Evolutionary conservation across 2,888 invertebrate genomes (phyloP).

Genomic region (Drosophila kambysellisi): DNA sequence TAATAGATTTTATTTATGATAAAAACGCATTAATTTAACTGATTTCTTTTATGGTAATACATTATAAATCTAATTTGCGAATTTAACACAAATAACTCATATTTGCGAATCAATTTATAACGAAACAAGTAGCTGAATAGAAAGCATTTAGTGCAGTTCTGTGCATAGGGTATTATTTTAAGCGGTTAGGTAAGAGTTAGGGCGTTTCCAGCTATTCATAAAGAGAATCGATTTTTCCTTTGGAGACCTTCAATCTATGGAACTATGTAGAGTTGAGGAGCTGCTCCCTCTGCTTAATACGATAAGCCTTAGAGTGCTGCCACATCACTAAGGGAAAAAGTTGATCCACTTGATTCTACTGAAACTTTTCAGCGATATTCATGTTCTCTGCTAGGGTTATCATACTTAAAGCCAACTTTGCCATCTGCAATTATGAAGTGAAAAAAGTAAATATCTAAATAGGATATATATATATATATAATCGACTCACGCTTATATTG

Average conservation of each 20-base stretch:
- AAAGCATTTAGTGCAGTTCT: background rate
- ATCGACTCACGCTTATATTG: slow-evolving; percentile 66
- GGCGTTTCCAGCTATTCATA: background rate
- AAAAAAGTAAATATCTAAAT: background rate
- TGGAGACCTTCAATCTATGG: background rate
- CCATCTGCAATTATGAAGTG: slow-evolving; percentile 52
- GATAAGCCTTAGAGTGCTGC: too few species aligned
- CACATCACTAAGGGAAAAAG: background rate
- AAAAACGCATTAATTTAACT: background rate
- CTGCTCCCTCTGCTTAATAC: too few species aligned
- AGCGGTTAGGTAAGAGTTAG: background rate
- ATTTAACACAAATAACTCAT: background rate
- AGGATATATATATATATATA: background rate
- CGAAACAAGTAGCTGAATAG: background rate
- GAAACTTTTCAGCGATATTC: slow-evolving; percentile 62
- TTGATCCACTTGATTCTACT: slow-evolving; percentile 19
- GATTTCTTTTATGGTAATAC: background rate
- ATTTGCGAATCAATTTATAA: too few species aligned
- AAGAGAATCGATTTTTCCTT: background rate
- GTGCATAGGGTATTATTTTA: background rate
- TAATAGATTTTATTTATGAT: background rate
- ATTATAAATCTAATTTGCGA: background rate
- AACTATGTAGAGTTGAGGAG: background rate
- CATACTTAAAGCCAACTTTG: slow-evolving; percentile 74
- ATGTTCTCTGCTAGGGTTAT: slow-evolving; percentile 70